Conservation (phyloP, 2,113 vertebrate genomes). For the Ciconia boyciana region DNA sequence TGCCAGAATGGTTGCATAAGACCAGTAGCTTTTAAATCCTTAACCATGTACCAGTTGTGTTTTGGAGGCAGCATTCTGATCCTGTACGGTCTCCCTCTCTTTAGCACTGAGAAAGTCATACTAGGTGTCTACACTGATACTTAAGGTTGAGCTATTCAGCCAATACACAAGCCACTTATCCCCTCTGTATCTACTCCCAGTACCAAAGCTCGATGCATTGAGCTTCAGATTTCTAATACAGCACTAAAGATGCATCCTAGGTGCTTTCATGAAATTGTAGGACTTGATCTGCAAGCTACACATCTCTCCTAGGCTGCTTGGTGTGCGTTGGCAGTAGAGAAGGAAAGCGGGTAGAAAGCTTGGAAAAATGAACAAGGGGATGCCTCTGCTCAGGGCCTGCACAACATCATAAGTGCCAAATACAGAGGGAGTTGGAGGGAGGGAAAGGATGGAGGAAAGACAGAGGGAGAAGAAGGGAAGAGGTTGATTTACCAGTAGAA, state of each 20-base stretch:
- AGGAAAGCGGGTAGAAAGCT: neutral
- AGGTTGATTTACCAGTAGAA: neutral
- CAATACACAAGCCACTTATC: neutral
- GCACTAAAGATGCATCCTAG: neutral
- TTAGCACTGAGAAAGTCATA: neutral
- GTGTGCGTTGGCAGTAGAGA: neutral
- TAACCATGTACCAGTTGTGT: neutral
- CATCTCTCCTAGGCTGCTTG: neutral
- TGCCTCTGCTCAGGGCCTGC: neutral
- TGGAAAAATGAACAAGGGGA: neutral
- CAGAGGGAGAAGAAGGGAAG: neutral
- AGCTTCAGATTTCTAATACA: neutral
- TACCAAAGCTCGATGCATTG: neutral
- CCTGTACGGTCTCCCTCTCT: neutral
- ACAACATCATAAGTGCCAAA: neutral
- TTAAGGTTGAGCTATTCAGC: neutral
- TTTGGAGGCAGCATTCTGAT: neutral
- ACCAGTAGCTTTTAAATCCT: neutral
- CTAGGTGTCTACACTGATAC: neutral
- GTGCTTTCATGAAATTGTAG: neutral
- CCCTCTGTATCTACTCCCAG: neutral
- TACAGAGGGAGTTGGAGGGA: neutral
- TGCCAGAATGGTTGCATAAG: neutral
- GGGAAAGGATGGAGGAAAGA: neutral
- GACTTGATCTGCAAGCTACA: neutral